Evolutionary conservation across 1,140 invertebrate species (phyloP), one percentile per base, ranked within the genome.

Genomic region (Leptonema lineaticorne): DNA sequence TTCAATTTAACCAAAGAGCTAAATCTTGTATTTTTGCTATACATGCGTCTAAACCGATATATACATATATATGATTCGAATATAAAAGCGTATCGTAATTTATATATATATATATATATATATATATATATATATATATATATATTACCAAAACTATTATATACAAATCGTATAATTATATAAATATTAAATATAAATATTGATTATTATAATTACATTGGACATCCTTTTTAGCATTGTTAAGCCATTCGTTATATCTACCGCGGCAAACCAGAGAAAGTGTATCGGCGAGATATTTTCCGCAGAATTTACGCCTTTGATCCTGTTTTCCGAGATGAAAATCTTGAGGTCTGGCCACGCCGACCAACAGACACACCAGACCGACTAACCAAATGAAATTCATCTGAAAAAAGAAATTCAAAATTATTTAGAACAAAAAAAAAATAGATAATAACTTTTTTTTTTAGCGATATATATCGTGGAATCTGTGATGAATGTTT

Each of bases 381-480:
- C 66, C 53, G 33, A 71, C 7, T 9, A 71, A 45, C 70, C 67
- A 71, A 27, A 65, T 1, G 41, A 65, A 62, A 33, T 71, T 68
- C 70, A 71, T 71, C 70, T 71, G 69, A 8, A 67, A 48, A 57
- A 37, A 57, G 30, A 22, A 29, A 29, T 27, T 9, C 14, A 53
- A 48, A 27, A 28, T 22, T 63, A 18, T 33, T 26, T 28, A 63
- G 18, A 28, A 28, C 33, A n/a, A n/a, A n/a, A n/a, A n/a, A n/a
- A n/a, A n/a, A n/a, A n/a, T n/a, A n/a, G n/a, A n/a, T n/a, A n/a
- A n/a, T n/a, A n/a, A n/a, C n/a, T n/a, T n/a, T n/a, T n/a, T n/a
- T n/a, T n/a, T n/a, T n/a, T n/a, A n/a, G n/a, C n/a, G n/a, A n/a
- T n/a, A n/a, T n/a, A n/a, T n/a, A n/a, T n/a, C n/a, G n/a, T n/a